Conservation (phyloP, 2,888 invertebrate species). For the Leucophenga maculata region DNA sequence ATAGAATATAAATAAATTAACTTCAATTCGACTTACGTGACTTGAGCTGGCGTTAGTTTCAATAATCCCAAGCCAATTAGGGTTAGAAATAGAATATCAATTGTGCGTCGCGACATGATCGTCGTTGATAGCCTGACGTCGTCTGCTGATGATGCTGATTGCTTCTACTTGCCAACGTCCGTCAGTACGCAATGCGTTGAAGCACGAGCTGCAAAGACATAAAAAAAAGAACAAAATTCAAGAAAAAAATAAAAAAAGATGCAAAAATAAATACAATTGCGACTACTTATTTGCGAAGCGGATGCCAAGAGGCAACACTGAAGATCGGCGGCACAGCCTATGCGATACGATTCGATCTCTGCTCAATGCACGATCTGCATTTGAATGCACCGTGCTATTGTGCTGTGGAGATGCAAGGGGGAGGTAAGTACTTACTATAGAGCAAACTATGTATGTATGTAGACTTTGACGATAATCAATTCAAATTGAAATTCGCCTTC, state of each 20-base stretch:
- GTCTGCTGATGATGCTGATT: background rate
- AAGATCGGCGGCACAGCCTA: too few species aligned
- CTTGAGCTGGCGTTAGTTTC: conserved; percentile 53
- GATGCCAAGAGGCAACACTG: conserved; percentile 10
- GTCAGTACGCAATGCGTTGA: conserved; percentile 20
- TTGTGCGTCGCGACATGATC: conserved; percentile 45
- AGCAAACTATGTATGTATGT: too few species aligned
- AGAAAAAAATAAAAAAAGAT: background rate
- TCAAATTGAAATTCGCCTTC: conserved; percentile 25
- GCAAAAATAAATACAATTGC: background rate
- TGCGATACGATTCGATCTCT: too few species aligned
- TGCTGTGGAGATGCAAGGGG: background rate
- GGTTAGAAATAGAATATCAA: conserved; percentile 60
- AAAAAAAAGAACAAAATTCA: too few species aligned
- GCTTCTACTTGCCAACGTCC: background rate
- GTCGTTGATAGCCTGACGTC: conserved; percentile 26
- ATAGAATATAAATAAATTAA: background rate
- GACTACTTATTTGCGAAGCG: background rate
- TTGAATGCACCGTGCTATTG: conserved; percentile 17
- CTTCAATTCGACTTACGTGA: conserved; percentile 59
- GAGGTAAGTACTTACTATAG: too few species aligned
- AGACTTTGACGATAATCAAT: conserved; percentile 23
- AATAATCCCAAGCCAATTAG: conserved; percentile 61
- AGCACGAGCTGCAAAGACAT: background rate
- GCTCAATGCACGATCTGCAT: conserved; percentile 11